Conservation (phyloP, 2,113 vertebrate genomes). For the Aepyceros melampus region DNA sequence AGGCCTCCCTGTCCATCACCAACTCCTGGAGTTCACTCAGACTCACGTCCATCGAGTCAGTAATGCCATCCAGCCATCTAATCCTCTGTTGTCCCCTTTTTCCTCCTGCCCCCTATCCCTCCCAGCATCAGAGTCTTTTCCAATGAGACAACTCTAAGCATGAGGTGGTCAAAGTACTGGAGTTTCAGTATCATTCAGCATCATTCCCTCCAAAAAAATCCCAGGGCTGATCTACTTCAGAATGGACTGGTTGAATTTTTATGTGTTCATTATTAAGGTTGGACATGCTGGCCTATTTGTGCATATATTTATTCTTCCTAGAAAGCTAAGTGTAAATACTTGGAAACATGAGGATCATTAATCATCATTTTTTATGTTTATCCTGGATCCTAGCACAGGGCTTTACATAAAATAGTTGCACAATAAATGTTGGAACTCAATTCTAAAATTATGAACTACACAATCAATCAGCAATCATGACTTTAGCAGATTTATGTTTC, state of each 20-base stretch:
- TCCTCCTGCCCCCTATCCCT: too few relatives aligned
- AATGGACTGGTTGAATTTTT: neutral
- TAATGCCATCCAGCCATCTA: too few relatives aligned
- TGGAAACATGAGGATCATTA: neutral
- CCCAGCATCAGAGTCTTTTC: too few relatives aligned
- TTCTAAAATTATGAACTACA: neutral
- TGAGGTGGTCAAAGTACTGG: too few relatives aligned
- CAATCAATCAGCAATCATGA: neutral
- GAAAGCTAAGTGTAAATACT: neutral
- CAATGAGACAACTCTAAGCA: too few relatives aligned
- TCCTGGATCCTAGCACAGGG: neutral
- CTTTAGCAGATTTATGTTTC: neutral
- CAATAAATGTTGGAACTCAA: neutral
- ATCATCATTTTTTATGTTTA: neutral
- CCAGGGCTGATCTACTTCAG: too few relatives aligned
- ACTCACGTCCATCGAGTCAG: too few relatives aligned
- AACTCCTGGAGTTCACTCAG: too few relatives aligned
- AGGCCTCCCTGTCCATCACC: too few relatives aligned
- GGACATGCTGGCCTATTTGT: neutral
- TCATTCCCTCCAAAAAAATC: too few relatives aligned
- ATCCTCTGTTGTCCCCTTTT: too few relatives aligned
- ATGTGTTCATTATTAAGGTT: neutral
- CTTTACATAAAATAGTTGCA: neutral
- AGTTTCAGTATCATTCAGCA: too few relatives aligned
- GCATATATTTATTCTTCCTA: neutral